A percentile compares a stretch with the other conserved stretches of the same genome.
Evolutionary conservation across 2,888 invertebrate genomes (phyloP).

Genomic region (Chrysotoxum bicinctum): DNA sequence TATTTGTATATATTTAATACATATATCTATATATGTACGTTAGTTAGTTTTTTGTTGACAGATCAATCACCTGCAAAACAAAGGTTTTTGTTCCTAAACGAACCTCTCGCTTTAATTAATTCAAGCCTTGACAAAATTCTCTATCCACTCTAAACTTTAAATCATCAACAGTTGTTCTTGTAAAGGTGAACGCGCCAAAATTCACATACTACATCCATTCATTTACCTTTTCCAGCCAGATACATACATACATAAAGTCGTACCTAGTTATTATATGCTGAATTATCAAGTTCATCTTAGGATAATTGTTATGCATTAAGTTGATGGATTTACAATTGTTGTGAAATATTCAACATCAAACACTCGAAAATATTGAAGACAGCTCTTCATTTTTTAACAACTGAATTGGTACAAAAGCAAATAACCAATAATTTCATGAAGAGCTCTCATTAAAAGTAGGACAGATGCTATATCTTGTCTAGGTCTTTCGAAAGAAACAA

Average conservation of each 20-base stretch:
- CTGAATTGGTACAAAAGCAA: slow-evolving; percentile 9
- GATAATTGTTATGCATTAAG: slow-evolving; percentile 58
- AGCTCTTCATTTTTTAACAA: slow-evolving; percentile 32
- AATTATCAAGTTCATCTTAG: slow-evolving; percentile 3
- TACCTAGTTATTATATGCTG: not conserved
- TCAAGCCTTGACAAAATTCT: slow-evolving; percentile 20
- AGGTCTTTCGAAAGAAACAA: not conserved
- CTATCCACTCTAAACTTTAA: not conserved
- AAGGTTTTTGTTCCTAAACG: not conserved
- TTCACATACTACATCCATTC: not conserved
- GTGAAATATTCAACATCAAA: slow-evolving; percentile 38
- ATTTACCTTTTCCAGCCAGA: not conserved
- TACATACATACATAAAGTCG: too few relatives aligned
- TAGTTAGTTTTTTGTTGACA: not conserved
- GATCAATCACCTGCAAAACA: not conserved
- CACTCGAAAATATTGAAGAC: slow-evolving; percentile 33
- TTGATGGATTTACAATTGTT: slow-evolving; percentile 51
- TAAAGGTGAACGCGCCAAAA: slow-evolving; percentile 3
- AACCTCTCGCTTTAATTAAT: slow-evolving; percentile 4
- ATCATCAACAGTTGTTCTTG: not conserved
- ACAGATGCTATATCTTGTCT: slow-evolving; percentile 14
- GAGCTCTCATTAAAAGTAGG: slow-evolving; percentile 32
- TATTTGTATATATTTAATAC: too few relatives aligned
- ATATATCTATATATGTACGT: too few relatives aligned
- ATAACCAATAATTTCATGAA: slow-evolving; percentile 26